Evolutionary conservation across 1,140 invertebrate species (phyloP).

Genomic region (Neuroterus valhalla): DNA sequence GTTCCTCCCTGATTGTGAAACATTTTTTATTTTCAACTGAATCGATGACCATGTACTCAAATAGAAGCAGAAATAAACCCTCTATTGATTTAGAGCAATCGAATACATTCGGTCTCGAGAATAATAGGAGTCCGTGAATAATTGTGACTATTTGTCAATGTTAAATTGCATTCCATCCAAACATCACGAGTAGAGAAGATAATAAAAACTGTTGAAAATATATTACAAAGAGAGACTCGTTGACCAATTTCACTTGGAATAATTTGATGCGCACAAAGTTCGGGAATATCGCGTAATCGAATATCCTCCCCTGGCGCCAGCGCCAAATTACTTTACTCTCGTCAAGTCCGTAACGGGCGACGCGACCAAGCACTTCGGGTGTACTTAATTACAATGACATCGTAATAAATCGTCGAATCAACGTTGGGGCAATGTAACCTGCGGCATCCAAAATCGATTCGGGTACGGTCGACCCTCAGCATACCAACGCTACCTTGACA

Average conservation of each 20-base stretch:
- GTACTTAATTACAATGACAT: slow-evolving; percentile 28
- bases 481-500: background rate
- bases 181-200: background rate
- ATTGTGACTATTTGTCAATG: slow-evolving; percentile 19
- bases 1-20: background rate
- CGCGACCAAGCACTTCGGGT: slow-evolving; percentile 9
- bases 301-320: slow-evolving; percentile 7
- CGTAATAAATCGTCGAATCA: slow-evolving; percentile 27
- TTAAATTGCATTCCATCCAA: slow-evolving; percentile 19
- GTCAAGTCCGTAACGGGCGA: slow-evolving; percentile 19
- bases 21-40: background rate
- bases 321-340: slow-evolving; percentile 27
- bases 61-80: background rate
- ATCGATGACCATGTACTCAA: background rate
- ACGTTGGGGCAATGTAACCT: slow-evolving; percentile 1
- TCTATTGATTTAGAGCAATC: background rate
- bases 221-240: background rate
- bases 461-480: background rate
- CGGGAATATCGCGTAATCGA: slow-evolving; percentile 8
- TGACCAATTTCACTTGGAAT: slow-evolving; percentile 7
- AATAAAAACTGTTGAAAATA: background rate
- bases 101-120: background rate
- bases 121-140: background rate
- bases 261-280: slow-evolving; percentile 22
- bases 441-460: slow-evolving; percentile 3